Conservation (phyloP, 2,797 vertebrate genomes). For the Lindbergichthys nudifrons region DNA sequence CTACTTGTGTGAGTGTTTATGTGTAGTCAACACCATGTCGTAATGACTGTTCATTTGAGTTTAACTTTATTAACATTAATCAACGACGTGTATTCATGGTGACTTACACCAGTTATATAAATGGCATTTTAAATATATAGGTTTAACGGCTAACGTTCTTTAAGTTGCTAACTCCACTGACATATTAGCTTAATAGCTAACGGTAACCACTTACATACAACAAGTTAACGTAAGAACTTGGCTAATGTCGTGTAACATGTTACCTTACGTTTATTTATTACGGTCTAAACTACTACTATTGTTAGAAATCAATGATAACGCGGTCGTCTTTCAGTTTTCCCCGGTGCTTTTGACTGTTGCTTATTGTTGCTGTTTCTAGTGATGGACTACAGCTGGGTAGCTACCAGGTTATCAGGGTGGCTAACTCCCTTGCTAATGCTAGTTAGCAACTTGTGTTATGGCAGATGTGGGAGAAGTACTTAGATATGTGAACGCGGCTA, state of each 20-base stretch:
- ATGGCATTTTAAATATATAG: background rate
- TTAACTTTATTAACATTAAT: background rate
- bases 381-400: slow-evolving; percentile 62
- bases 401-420: slow-evolving; percentile 30
- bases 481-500: too few relatives aligned
- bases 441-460: slow-evolving; percentile 1
- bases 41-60: background rate
- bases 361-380: slow-evolving; percentile 7
- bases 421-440: slow-evolving; percentile 28
- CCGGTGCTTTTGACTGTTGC: background rate
- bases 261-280: background rate
- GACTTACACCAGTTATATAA: background rate
- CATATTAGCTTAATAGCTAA: slow-evolving; percentile 63
- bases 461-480: too few relatives aligned
- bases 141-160: background rate
- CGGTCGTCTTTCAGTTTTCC: background rate
- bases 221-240: background rate
- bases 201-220: slow-evolving; percentile 26
- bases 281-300: background rate
- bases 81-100: background rate
- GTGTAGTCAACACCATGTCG: background rate
- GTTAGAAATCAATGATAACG: background rate
- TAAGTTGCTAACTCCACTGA: slow-evolving; percentile 3
- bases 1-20: background rate
- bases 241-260: slow-evolving; percentile 2